Evolutionary conservation across 2,113 vertebrate species (phyloP), one percentile per base, ranked within the genome.

Genomic region (Vulpes vulpes): DNA sequence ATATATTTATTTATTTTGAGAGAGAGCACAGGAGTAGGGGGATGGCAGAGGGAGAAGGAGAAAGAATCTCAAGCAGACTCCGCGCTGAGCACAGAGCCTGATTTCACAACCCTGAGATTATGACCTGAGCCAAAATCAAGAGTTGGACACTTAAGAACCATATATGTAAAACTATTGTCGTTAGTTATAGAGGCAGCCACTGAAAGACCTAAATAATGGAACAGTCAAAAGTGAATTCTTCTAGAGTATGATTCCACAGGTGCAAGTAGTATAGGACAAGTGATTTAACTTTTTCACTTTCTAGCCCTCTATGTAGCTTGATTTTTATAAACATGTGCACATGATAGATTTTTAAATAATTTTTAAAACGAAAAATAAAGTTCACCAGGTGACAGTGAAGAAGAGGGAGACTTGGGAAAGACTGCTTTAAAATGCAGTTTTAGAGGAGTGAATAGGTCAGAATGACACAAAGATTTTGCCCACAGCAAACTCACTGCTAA

Each of bases 341-440:
- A 62, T 17, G 16, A 87, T n/a, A 38, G 32, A 91, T 57, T 92
- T 89, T 80, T 27, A 57, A 35, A 71, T 32, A 43, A 64, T 32
- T 95, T 90, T 95, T 57, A 11, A n/a, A 87, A 95, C 12, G 62
- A 79, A 90, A 95, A 95, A 67, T 86, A 73, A 83, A 95, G 11
- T 8, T 91, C 5, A 49, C 11, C 3, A 71, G 2, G 0, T 59
- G 27, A 88, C 67, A 80, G 51, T 64, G 19, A 95, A 79, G 10
- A 65, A 67, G 11, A 71, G 4, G 19, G 38, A 93, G 38, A 22
- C 53, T 85, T 62, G 60, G 27, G 25, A 67, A 81, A 81, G 17
- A 57, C 4, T 84, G 22, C 27, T 92, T 53, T 81, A 57, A 73
- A 53, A 74, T n/a, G 27, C 30, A 79, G 17, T 83, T 95, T 82